Evolutionary conservation across 2,888 invertebrate genomes (phyloP).

Genomic region (Vannuccia rotundouncinata): DNA sequence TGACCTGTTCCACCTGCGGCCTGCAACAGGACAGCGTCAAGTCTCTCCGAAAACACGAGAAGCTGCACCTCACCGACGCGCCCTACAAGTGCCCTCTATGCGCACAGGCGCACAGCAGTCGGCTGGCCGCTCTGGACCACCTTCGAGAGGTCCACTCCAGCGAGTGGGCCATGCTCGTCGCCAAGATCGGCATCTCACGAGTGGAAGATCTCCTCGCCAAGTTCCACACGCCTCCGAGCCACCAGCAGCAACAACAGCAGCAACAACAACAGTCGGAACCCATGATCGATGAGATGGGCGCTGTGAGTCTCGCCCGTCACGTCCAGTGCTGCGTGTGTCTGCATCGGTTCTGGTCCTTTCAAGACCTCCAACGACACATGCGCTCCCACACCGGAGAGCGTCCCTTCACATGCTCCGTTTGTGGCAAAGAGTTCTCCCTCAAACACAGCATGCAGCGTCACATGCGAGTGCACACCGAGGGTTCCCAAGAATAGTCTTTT

Average conservation of each 20-base stretch:
- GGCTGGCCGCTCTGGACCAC: constrained; percentile 3
- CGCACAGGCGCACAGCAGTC: background rate
- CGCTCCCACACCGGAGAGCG: constrained; percentile 26
- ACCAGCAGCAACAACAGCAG: background rate
- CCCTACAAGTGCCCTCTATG: constrained; percentile 21
- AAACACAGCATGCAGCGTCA: constrained; percentile 23
- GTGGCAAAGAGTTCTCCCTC: constrained; percentile 16
- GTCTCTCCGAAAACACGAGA: background rate
- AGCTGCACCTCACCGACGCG: background rate
- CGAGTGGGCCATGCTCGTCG: constrained; percentile 7
- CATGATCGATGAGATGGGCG: background rate
- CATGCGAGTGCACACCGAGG: constrained; percentile 15
- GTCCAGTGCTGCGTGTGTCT: constrained; percentile 20
- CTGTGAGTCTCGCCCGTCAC: background rate
- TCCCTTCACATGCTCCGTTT: constrained; percentile 25
- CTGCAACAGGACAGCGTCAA: background rate
- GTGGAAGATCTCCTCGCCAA: background rate
- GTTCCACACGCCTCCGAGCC: background rate
- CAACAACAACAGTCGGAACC: background rate
- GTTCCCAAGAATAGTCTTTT: no score
- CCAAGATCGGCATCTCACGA: constrained; percentile 2
- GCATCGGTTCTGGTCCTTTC: constrained; percentile 1
- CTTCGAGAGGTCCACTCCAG: background rate
- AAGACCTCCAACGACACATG: constrained; percentile 32
- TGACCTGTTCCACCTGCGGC: background rate